Conservation (phyloP, 2,113 vertebrate genomes). For the Gnathonemus longibarbis region DNA sequence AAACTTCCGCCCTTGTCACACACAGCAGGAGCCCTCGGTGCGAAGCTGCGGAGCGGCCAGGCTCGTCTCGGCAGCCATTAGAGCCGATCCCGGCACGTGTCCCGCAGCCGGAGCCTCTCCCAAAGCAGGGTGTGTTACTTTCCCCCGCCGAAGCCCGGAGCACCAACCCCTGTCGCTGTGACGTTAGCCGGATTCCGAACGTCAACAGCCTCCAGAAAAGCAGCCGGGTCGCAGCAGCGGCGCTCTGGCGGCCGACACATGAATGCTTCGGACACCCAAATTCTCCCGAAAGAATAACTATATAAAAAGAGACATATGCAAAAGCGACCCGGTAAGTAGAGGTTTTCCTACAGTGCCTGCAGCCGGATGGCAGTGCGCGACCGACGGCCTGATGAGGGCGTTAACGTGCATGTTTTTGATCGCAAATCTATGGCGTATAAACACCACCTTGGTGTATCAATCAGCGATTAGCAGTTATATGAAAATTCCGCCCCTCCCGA, state of each 20-base stretch:
- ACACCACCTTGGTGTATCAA: neutral
- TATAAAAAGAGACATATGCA: neutral
- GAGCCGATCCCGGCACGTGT: neutral
- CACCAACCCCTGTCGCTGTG: neutral
- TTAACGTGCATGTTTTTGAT: neutral
- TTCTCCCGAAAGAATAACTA: neutral
- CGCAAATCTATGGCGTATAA: neutral
- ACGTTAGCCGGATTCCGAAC: neutral
- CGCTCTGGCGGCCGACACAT: neutral
- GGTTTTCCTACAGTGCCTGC: neutral
- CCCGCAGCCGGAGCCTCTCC: neutral
- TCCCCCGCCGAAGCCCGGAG: neutral
- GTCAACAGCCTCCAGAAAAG: neutral
- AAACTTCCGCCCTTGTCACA: neutral
- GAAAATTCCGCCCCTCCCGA: neutral
- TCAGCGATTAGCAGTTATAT: neutral
- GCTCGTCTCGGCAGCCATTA: neutral
- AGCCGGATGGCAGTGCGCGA: neutral
- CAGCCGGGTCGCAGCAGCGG: neutral
- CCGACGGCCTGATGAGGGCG: neutral
- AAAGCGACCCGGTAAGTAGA: neutral
- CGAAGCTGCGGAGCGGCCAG: neutral
- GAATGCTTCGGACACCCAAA: neutral
- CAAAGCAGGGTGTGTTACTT: neutral
- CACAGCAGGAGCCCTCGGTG: neutral